phyloP scores from a whole-genome alignment of 1,140 invertebrate genomes.

The Calliopsis andreniformis region DNA sequence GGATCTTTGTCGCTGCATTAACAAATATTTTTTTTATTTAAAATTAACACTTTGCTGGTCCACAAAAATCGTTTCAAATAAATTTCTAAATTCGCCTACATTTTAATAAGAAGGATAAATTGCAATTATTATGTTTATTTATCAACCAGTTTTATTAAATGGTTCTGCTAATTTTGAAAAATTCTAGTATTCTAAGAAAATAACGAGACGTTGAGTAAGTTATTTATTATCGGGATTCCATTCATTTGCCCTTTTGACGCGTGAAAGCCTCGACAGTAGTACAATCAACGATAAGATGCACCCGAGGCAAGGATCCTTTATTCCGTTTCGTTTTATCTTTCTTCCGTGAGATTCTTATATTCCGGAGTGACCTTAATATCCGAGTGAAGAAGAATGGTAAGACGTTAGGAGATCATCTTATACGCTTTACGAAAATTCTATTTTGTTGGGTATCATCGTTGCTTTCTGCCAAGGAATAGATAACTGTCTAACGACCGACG shows the following conservation, averaged over 20 bases:
- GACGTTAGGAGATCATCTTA: constrained; percentile 41
- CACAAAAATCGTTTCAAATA: too few species aligned
- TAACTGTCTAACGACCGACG: constrained; percentile 6
- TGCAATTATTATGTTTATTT: too few species aligned
- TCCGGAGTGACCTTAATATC: constrained; percentile 46
- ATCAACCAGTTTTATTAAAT: too few species aligned
- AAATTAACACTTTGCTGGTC: too few species aligned
- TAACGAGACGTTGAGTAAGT: background rate
- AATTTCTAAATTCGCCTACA: too few species aligned
- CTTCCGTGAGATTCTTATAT: constrained; percentile 34
- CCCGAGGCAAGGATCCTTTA: constrained; percentile 22
- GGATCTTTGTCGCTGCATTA: too few species aligned
- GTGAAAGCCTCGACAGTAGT: constrained; percentile 19
- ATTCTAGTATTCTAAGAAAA: too few species aligned
- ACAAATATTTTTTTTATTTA: too few species aligned
- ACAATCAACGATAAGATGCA: constrained; percentile 41
- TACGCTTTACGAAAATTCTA: constrained; percentile 41
- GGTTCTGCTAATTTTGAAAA: too few species aligned
- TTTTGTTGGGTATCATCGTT: constrained; percentile 10
- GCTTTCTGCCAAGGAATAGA: background rate
- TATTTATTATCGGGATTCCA: constrained; percentile 38
- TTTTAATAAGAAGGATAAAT: too few species aligned
- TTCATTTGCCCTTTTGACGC: constrained; percentile 29
- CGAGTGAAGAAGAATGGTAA: constrained; percentile 31
- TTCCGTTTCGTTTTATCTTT: constrained; percentile 39